phyloP scores from a whole-genome alignment of 2,888 invertebrate species.

The Trachelus stipa region DNA sequence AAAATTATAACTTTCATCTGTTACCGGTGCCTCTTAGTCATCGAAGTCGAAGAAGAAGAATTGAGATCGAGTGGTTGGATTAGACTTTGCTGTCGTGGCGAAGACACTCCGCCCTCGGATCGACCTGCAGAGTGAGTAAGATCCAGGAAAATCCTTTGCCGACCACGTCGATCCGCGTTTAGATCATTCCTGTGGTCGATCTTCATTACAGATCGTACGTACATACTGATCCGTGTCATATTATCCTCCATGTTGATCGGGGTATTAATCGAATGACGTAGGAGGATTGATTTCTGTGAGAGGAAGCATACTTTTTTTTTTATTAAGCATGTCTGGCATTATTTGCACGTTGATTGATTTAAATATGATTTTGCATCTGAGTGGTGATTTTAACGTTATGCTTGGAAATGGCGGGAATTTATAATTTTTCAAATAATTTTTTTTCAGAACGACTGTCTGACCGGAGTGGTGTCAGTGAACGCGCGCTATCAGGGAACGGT shows the following conservation, averaged over 20 bases:
- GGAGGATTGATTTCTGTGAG: background rate
- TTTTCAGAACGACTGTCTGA: constrained; percentile 46
- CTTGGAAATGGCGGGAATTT: background rate
- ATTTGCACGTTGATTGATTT: background rate
- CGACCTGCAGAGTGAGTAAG: constrained; percentile 54
- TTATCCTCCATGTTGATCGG: background rate
- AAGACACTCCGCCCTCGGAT: constrained; percentile 44
- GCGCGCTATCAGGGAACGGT: background rate
- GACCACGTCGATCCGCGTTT: constrained; percentile 29
- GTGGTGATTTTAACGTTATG: background rate
- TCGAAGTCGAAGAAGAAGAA: constrained; percentile 51
- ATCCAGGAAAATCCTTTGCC: constrained; percentile 25
- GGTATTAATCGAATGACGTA: background rate
- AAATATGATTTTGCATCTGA: background rate
- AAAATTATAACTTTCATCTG: background rate
- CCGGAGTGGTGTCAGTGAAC: constrained; percentile 39
- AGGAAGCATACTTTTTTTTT: background rate
- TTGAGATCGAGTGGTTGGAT: constrained; percentile 49
- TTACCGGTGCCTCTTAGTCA: constrained; percentile 32
- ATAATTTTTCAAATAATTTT: background rate
- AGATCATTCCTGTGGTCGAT: constrained; percentile 32
- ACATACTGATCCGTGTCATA: constrained; percentile 11
- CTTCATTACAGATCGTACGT: constrained; percentile 28
- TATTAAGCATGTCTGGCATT: background rate
- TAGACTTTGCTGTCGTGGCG: constrained; percentile 52